Base-by-base conservation (phyloP, 2,888 invertebrate species). In the Drosophila trichaetosa region DNA sequence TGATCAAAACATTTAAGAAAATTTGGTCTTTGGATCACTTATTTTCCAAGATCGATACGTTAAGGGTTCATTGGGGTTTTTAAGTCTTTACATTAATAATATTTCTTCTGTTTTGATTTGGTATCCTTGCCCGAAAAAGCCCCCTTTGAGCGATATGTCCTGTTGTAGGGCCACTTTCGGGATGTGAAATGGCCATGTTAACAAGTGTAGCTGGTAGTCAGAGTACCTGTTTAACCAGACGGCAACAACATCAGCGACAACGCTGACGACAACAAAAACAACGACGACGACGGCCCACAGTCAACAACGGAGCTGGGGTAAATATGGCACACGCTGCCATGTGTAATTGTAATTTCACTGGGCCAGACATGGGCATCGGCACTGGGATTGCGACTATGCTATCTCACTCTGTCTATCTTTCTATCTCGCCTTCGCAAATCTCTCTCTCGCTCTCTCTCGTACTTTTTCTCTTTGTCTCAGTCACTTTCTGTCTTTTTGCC, bases 191-290 rank as follows among this genome's bases (percentile, higher is more conserved):
- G 60, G 68, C 58, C 82, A 60, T 89, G 88, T 89, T 83, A 87
- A 87, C 87, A 87, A 89, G 87, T 87, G 87, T 87, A 83, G 80
- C 78, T 84, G 80, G 87, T 82, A 82, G 87, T 87, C 72, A 48
- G 52, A 82, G 88, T 86, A 89, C 90, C 87, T 88, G 87, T 88
- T 89, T 82, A 89, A 85, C 87, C 88, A 85, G 89, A 81, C 83
- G 70, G 59, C 38, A 78, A 83, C 85, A 84, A 83, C 83, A 68
- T 68, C 66, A 54, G 66, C 73, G 57, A 80, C 80, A 75, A 79
- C 80, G 51, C 54, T 62, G 69, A 46, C 70, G 74, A 82, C 73
- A 63, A 68, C 79, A 71, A 60, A 64, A 40, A 57, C 56, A n/a
- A 65, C 53, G 54, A 63, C 52, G 65, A 69, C 68, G 58, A 58